phyloP scores from a whole-genome alignment of 2,797 vertebrate genomes.

The Spheniscus humboldti region DNA sequence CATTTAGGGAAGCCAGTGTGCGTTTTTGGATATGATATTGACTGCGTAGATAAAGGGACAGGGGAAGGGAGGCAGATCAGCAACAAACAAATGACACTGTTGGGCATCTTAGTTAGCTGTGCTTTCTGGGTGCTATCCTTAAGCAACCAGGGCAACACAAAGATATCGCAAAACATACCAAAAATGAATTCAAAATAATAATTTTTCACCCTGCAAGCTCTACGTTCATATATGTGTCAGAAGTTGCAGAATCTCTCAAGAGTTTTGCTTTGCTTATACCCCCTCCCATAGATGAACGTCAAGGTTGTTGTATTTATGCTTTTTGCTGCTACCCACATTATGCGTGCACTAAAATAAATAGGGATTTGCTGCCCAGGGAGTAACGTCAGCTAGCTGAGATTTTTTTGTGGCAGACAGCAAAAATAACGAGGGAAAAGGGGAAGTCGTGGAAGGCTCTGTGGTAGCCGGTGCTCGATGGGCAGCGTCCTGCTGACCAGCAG shows the following conservation, averaged over 20 bases:
- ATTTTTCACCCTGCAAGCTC: not conserved
- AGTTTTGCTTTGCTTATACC: not conserved
- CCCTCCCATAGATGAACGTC: not conserved
- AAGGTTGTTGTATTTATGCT: not conserved
- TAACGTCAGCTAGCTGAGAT: not conserved
- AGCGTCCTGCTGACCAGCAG: rapidly evolving
- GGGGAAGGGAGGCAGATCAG: not conserved
- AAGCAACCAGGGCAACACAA: not conserved
- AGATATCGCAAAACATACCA: not conserved
- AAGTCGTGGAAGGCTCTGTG: not conserved
- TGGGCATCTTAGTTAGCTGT: not conserved
- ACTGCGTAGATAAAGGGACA: not conserved
- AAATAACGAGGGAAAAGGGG: not conserved
- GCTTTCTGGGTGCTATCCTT: not conserved
- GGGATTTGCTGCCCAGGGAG: not conserved
- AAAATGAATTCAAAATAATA: not conserved
- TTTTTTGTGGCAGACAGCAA: not conserved
- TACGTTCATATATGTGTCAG: not conserved
- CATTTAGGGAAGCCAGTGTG: not conserved
- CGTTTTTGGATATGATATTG: not conserved
- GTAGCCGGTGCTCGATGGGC: rapidly evolving
- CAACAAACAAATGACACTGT: not conserved
- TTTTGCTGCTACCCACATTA: not conserved
- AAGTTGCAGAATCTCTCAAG: not conserved
- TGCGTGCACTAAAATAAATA: not conserved